A percentile compares a stretch with the other conserved stretches of the same genome.
These are phyloP conservation scores for Hipposideros larvatus DNA, from an alignment of 2,797 vertebrate species.

Conservation along the genomic window DNA sequence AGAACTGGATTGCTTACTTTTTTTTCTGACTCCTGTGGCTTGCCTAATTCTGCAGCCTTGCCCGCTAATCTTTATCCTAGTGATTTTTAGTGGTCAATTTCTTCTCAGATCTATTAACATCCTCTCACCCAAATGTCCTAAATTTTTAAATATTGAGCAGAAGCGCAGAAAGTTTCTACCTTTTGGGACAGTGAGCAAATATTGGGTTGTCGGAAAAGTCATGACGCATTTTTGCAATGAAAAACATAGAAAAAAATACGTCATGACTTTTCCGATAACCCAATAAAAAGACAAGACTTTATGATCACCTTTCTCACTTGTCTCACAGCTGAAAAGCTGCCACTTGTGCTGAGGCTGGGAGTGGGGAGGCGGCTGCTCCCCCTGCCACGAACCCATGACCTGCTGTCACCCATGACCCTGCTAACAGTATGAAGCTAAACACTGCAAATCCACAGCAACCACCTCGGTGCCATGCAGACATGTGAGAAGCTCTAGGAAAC, in stretches of 20 bases:
- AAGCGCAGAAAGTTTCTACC: background rate
- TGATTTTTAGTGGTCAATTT: background rate
- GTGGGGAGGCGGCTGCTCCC: background rate
- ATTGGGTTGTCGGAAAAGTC: too few relatives aligned
- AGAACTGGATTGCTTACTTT: background rate
- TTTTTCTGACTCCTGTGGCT: background rate
- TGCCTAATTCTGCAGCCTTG: background rate
- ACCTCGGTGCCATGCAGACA: background rate
- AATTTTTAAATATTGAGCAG: slow-evolving; percentile 22
- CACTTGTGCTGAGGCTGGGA: background rate
- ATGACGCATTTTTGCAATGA: too few relatives aligned
- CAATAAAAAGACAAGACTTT: background rate
- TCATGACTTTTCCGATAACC: too few relatives aligned
- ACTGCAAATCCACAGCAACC: background rate
- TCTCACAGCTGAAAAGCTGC: background rate
- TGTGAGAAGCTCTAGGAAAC: background rate
- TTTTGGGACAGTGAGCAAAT: background rate
- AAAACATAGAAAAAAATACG: too few relatives aligned
- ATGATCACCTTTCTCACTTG: background rate
- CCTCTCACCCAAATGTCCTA: background rate
- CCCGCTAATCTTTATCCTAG: background rate
- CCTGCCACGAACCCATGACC: background rate
- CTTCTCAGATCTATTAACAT: background rate
- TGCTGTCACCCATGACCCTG: background rate
- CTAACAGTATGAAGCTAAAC: background rate